Evolutionary conservation across 2,888 invertebrate genomes (phyloP).

Genomic region (Anodontia alba): DNA sequence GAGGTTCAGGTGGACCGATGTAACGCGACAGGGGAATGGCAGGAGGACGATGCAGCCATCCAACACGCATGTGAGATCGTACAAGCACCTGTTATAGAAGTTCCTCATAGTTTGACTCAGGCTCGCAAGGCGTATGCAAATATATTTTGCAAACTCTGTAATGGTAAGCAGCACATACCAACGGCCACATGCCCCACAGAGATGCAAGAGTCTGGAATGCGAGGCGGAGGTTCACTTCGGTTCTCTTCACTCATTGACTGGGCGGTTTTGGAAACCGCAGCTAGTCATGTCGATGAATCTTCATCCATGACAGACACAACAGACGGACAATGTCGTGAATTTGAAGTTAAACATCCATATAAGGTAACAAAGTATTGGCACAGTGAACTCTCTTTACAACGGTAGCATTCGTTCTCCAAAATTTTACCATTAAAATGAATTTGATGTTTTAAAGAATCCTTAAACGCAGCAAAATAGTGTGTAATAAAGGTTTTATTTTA

Average conservation of each 20-base stretch:
- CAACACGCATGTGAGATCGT: neutral
- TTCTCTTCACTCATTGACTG: neutral
- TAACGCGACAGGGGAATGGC: neutral
- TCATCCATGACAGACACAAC: neutral
- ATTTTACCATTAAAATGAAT: too few relatives aligned
- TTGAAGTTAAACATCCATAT: neutral
- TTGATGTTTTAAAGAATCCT: too few relatives aligned
- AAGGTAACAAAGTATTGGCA: too few relatives aligned
- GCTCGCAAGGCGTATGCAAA: neutral
- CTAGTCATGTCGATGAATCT: neutral
- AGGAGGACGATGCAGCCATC: neutral
- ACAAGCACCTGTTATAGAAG: neutral
- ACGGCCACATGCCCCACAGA: neutral
- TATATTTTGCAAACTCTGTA: neutral
- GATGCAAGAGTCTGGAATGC: neutral
- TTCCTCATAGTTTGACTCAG: neutral
- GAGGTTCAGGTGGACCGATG: neutral
- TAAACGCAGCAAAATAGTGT: too few relatives aligned
- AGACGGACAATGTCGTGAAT: neutral
- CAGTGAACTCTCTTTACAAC: too few relatives aligned
- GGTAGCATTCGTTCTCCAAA: too few relatives aligned
- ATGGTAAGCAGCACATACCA: neutral
- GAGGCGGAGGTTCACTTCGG: neutral
- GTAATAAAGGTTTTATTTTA: too few relatives aligned
- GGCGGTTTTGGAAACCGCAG: neutral